phyloP scores from a whole-genome alignment of 2,113 vertebrate genomes.

The Buteo buteo region DNA sequence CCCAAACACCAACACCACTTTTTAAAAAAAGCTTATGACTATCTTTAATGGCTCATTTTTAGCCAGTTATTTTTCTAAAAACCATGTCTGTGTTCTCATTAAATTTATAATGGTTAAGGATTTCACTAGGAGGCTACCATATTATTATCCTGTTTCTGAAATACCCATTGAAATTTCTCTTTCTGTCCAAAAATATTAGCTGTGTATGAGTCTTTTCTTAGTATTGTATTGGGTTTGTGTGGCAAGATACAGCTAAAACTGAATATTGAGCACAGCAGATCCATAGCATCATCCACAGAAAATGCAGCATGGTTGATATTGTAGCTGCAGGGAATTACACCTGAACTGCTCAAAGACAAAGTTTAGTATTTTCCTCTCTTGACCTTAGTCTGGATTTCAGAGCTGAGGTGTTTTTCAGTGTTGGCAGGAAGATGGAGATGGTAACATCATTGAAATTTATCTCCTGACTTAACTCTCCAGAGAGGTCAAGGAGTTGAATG shows the following conservation, averaged over 20 bases:
- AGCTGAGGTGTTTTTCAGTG: background rate
- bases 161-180: background rate
- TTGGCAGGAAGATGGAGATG: background rate
- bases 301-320: background rate
- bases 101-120: background rate
- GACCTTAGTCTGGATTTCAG: background rate
- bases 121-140: background rate
- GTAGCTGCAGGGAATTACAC: background rate
- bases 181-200: background rate
- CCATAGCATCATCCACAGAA: background rate
- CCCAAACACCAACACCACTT: background rate
- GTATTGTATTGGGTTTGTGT: too few species aligned
- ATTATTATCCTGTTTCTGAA: background rate
- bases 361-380: background rate
- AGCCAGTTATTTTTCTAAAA: background rate
- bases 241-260: background rate
- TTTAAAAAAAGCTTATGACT: background rate
- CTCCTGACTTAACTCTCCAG: background rate
- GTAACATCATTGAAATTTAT: background rate
- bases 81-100: background rate
- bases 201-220: background rate
- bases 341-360: background rate
- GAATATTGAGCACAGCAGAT: background rate
- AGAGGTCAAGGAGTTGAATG: constrained; percentile 23
- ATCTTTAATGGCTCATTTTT: background rate